Percentiles rank a stretch among this genome's conserved stretches.
Evolutionary conservation across 1,140 invertebrate species (phyloP).

Genomic region (Alviniconcha marisindica): DNA sequence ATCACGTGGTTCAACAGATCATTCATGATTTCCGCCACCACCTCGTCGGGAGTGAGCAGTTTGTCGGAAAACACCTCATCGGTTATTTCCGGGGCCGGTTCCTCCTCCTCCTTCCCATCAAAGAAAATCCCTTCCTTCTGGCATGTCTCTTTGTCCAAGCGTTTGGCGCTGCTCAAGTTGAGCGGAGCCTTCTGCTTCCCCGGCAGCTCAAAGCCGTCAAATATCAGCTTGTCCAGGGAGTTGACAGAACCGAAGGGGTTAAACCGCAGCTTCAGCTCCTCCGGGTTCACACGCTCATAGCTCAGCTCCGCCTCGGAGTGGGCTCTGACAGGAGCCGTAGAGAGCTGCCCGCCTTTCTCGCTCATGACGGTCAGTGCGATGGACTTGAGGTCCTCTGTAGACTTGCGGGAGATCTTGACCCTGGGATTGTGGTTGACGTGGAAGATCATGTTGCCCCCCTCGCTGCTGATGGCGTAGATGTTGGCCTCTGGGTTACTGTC

Average conservation of each 20-base stretch:
- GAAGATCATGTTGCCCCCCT: slow-evolving; percentile 91
- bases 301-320: slow-evolving; percentile 67
- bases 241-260: slow-evolving; percentile 74
- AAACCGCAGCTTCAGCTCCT: slow-evolving; percentile 68
- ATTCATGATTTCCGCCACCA: slow-evolving; percentile 80
- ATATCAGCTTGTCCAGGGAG: slow-evolving; percentile 69
- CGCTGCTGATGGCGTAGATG: slow-evolving; percentile 91
- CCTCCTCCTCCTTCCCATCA: slow-evolving; percentile 58
- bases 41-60: slow-evolving; percentile 57
- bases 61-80: slow-evolving; percentile 51
- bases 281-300: slow-evolving; percentile 70
- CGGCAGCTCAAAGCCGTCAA: slow-evolving; percentile 66
- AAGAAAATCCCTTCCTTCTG: slow-evolving; percentile 74
- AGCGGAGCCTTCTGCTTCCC: slow-evolving; percentile 44
- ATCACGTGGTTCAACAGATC: slow-evolving; percentile 79
- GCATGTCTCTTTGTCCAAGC: slow-evolving; percentile 72
- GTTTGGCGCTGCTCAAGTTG: slow-evolving; percentile 57
- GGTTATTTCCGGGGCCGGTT: slow-evolving; percentile 42
- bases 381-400: slow-evolving; percentile 66
- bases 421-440: slow-evolving; percentile 80
- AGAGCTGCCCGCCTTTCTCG: slow-evolving; percentile 58
- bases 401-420: slow-evolving; percentile 56
- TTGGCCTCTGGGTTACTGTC: slow-evolving; percentile 78
- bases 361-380: slow-evolving; percentile 67
- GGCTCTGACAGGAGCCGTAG: slow-evolving; percentile 55